Evolutionary conservation across 2,888 invertebrate genomes (phyloP).

Genomic region (Parthenolecanium corni): DNA sequence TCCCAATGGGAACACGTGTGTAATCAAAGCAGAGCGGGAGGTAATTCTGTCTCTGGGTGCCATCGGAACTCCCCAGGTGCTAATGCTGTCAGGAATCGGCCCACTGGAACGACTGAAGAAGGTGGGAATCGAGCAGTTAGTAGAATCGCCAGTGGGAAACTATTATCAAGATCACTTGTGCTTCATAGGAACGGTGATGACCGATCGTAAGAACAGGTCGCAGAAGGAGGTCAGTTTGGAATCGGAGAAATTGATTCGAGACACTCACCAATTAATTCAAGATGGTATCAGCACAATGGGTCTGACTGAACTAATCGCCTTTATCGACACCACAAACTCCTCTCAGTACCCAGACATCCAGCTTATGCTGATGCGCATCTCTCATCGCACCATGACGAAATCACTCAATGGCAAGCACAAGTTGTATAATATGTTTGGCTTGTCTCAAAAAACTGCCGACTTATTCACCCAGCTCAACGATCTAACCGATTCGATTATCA

Average conservation of each 20-base stretch:
- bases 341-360: slow-evolving; percentile 10
- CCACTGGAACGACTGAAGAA: slow-evolving; percentile 50
- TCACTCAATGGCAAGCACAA: slow-evolving; percentile 5
- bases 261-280: slow-evolving; percentile 8
- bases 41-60: slow-evolving; percentile 79
- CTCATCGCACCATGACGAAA: slow-evolving; percentile 4
- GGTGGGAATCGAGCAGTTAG: slow-evolving; percentile 49
- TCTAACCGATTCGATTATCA: slow-evolving; percentile 8
- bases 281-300: slow-evolving; percentile 25
- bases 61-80: slow-evolving; percentile 64
- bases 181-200: slow-evolving; percentile 49
- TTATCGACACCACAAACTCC: slow-evolving; percentile 39
- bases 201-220: slow-evolving; percentile 21
- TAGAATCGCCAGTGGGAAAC: slow-evolving; percentile 55
- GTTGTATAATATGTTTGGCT: slow-evolving; percentile 24
- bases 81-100: slow-evolving; percentile 77
- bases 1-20: slow-evolving; percentile 41
- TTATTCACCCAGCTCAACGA: slow-evolving; percentile 21
- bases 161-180: slow-evolving; percentile 79
- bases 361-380: slow-evolving; percentile 23
- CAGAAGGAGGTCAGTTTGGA: slow-evolving; percentile 1
- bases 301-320: slow-evolving; percentile 57
- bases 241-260: slow-evolving; percentile 9
- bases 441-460: slow-evolving; percentile 19
- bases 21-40: slow-evolving; percentile 56